Evolutionary conservation across 2,113 vertebrate species (phyloP).

Genomic region (Calyptomena viridis): DNA sequence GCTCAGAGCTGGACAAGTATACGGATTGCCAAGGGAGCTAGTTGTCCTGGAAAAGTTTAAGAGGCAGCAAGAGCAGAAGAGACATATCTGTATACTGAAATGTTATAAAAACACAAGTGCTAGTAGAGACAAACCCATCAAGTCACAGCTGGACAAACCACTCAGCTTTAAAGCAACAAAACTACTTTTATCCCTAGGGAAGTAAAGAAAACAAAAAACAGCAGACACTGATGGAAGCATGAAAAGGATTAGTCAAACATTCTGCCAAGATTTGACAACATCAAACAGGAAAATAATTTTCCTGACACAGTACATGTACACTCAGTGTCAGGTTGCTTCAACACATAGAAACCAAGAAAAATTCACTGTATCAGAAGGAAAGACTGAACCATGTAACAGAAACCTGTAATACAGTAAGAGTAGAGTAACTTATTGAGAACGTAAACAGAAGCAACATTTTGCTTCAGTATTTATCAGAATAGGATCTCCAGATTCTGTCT

Average conservation of each 20-base stretch:
- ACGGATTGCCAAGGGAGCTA: conserved; percentile 22
- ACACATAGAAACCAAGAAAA: neutral
- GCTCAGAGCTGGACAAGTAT: conserved; percentile 18
- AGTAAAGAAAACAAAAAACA: neutral
- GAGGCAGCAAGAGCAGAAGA: neutral
- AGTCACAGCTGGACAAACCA: neutral
- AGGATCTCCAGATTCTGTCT: neutral
- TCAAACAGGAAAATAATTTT: neutral
- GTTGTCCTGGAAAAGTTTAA: conserved; percentile 5
- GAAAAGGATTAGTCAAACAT: neutral
- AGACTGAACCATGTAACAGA: neutral
- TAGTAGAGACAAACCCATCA: neutral
- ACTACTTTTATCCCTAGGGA: neutral
- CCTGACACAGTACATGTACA: neutral
- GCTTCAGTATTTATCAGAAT: neutral
- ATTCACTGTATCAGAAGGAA: neutral
- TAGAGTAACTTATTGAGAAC: neutral
- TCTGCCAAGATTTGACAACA: neutral
- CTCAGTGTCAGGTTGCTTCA: neutral
- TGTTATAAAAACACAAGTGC: neutral
- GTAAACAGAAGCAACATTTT: neutral
- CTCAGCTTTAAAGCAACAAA: neutral
- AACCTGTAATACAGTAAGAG: neutral
- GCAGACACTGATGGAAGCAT: neutral
- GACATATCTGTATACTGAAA: neutral